Base-by-base conservation (phyloP, 2,797 vertebrate species). In the Phoxinus dragarum region DNA sequence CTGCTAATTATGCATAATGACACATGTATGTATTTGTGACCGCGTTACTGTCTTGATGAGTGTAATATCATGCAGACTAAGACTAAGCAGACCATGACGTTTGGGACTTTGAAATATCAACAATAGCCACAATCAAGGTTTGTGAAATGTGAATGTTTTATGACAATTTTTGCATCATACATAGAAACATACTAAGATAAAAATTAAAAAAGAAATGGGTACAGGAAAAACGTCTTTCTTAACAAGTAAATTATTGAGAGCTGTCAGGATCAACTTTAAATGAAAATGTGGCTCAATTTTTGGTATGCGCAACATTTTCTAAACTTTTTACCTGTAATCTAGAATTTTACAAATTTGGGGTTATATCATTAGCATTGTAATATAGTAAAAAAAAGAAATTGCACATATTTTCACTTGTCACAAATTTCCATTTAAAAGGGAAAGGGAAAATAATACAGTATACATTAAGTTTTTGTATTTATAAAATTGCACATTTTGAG, bases 401-500 rank as follows among this genome's bases (percentile, higher is more conserved):
- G n/a, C 44, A 11, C 36, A 14, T 19, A 31, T 14, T 34, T 31
- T 34, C 78, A 67, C 61, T 47, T n/a, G 66, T 9, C 47, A 54
- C 66, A 56, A 27, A 56, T 81, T 36, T 38, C 79, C 6, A 17
- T 81, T 69, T 12, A n/a, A 40, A 8, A 49, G 27, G 23, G 16
- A 36, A 54, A 52, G 42, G 23, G 8, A 10, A 52, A 71, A n/a
- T 0, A 69, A 23, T 52, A 14, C 31, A 67, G 47, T 17, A 4
- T 40, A 68, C 66, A 68, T 16, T 17, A 68, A 1, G 5, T 23
- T 36, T 80, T 36, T 3, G 34, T 40, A 40, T 36, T 19, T 56
- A 81, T 81, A 69, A 54, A 54, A 81, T 81, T 81, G 79, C 79
- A 81, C 47, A 21, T 54, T 23, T 81, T 19, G 8, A 81, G 67